Evolutionary conservation across 2,113 vertebrate species (phyloP), one percentile per base, ranked within the genome.

Genomic region (Myrmecobius fasciatus): DNA sequence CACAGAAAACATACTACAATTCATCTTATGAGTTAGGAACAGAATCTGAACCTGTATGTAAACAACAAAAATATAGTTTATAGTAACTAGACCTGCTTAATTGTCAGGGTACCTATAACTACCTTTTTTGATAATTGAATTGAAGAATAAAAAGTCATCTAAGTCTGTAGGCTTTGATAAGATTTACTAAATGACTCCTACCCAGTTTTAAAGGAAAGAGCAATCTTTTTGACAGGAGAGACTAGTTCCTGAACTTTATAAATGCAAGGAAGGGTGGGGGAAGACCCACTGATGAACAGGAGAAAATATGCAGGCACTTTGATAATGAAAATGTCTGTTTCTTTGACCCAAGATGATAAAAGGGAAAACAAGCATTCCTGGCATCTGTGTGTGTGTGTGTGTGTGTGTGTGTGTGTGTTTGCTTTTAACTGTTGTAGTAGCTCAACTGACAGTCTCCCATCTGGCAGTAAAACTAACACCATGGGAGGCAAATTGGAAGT

Each of bases 401-500:
- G 92, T 94, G 54, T 91, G 48, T 92, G 53, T 51, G 53, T 49
- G 60, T 75, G 2, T 94, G 89, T 2, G 91, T 94, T 24, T 22
- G n/a, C 90, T 89, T 94, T 96, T 56, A 92, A 90, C 47, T 28
- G 20, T 14, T 12, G 46, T 54, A 91, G 26, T 6, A 94, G 75
- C 47, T 95, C 56, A 90, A 54, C 54, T 97, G 95, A 96, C 47
- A 97, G 91, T 91, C 83, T 96, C 92, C 97, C 97, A 96, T 95
- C 96, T 98, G 95, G 97, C 97, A 96, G 96, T 92, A 96, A 94
- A 97, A 97, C 93, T 97, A 93, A 96, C 95, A 96, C 20, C n/a
- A 89, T 52, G 96, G 89, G 95, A 96, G 36, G 89, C n/a, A 90
- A 89, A 56, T 8, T 0, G 0, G n/a, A 89, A 94, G 94, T 83